Percentiles rank a stretch among this genome's conserved stretches.
These are phyloP conservation scores for Epizoanthus illoricatus DNA, from an alignment of 92 coral and sea anemone species.

Conservation along the genomic window DNA sequence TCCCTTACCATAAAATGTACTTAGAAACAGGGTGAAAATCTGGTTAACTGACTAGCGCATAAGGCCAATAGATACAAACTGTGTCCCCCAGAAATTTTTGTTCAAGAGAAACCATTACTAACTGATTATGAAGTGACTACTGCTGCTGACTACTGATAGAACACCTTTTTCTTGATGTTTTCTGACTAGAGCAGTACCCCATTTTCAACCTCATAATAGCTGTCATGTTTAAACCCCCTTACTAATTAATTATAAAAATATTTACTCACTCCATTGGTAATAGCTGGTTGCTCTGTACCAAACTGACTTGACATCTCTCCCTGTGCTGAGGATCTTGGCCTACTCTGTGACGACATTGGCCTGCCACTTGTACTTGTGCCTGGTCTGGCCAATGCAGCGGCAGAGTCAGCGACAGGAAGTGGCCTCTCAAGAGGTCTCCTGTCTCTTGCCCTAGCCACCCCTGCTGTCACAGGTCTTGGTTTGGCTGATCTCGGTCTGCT, in stretches of 20 bases:
- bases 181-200: no score
- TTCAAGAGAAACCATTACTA: no score
- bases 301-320: slow-evolving; percentile 35
- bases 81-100: no score
- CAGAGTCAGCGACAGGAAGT: not conserved
- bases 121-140: no score
- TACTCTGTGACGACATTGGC: slow-evolving; percentile 46
- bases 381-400: slow-evolving; percentile 15
- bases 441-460: slow-evolving; percentile 35
- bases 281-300: slow-evolving; percentile 55
- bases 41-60: no score
- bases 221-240: no score
- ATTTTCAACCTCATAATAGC: no score
- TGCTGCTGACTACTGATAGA: no score
- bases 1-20: no score
- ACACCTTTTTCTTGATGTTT: no score
- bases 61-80: no score
- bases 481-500: slow-evolving; percentile 56
- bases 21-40: no score
- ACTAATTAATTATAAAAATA: not conserved
- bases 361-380: slow-evolving; percentile 11
- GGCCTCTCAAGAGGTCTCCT: slow-evolving; percentile 28
- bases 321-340: slow-evolving; percentile 38
- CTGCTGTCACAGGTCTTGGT: slow-evolving; percentile 75
- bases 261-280: slow-evolving; percentile 72